These are phyloP conservation scores for Nematolebias whitei DNA, from an alignment of 2,113 vertebrate species.

Conservation along the genomic window DNA sequence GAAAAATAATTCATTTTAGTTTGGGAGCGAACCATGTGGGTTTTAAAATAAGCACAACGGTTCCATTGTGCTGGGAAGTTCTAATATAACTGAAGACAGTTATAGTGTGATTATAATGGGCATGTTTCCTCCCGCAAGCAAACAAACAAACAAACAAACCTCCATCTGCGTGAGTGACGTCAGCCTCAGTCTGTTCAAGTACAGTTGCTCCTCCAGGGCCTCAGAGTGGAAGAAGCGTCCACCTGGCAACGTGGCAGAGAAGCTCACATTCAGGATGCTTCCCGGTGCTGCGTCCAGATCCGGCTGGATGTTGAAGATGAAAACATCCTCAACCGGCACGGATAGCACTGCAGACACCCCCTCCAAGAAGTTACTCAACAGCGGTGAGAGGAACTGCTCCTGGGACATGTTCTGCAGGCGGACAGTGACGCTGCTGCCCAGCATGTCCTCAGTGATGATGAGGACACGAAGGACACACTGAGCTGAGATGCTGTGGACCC, in stretches of 20 bases:
- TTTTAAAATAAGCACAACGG: not conserved
- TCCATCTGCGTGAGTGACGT: constrained; percentile 92
- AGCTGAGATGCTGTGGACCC: constrained; percentile 92
- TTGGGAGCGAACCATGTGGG: not conserved
- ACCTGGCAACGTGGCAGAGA: constrained; percentile 87
- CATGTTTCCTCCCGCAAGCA: not conserved
- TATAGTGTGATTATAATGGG: not conserved
- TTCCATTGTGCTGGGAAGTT: not conserved
- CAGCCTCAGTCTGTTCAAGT: constrained; percentile 91
- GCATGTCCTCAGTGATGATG: constrained; percentile 97
- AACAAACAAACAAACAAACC: constrained; percentile 63
- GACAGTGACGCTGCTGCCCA: constrained; percentile 96
- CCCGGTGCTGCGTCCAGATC: constrained; percentile 88
- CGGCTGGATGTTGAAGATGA: constrained; percentile 97
- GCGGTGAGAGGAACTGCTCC: constrained; percentile 94
- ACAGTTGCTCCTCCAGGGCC: constrained; percentile 96
- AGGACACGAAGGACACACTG: constrained; percentile 92
- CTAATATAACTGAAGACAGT: not conserved
- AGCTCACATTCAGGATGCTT: constrained; percentile 94
- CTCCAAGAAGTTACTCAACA: constrained; percentile 90
- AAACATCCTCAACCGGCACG: constrained; percentile 91
- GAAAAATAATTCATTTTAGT: not conserved
- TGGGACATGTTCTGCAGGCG: constrained; percentile 99
- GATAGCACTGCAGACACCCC: constrained; percentile 92
- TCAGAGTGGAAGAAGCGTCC: constrained; percentile 94